Evolutionary conservation across 2,797 vertebrate genomes (phyloP), one percentile per base, ranked within the genome.

Genomic region (Trichosurus vulpecula): DNA sequence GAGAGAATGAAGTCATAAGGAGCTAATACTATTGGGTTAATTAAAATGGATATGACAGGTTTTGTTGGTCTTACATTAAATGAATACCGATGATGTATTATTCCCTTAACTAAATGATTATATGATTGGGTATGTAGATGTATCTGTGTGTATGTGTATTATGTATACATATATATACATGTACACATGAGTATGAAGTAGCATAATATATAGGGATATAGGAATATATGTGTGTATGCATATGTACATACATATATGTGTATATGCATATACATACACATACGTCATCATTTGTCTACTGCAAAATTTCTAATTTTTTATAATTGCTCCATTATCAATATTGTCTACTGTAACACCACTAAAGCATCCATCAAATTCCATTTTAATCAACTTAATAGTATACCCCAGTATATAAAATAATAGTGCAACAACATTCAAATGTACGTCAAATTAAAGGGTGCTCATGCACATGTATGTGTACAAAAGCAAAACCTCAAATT

Each of bases 11-110:
- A 98, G 95, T 94, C 97, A 98, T 98, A 98, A 98, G 98, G 96
- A 97, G 96, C 98, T 98, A 98, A 98, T 97, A 98, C 96, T 97
- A 98, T 96, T 97, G 96, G 98, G 97, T 98, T 98, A 98, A 98
- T 98, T 98, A 98, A 98, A 98, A 98, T 97, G 97, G 98, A 97
- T 98, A 98, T 98, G 98, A 98, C 95, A 97, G 96, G 97, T 97
- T 98, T 98, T 98, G 90, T 98, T 98, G 98, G 94, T 97, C 98
- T 98, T 97, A 95, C 0, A 54, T 95, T 92, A 97, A 97, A 57
- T 96, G 58, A 97, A 96, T 98, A 97, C 96, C 97, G 93, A 96
- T 98, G 98, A 98, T 94, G n/a, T 95, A 96, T 96, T 96, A 57
- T 96, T 96, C 92, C 95, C 96, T 97, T 96, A 95, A 98, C 97